Base-by-base conservation (phyloP, 2,888 invertebrate genomes). In the Thumatha senex region DNA sequence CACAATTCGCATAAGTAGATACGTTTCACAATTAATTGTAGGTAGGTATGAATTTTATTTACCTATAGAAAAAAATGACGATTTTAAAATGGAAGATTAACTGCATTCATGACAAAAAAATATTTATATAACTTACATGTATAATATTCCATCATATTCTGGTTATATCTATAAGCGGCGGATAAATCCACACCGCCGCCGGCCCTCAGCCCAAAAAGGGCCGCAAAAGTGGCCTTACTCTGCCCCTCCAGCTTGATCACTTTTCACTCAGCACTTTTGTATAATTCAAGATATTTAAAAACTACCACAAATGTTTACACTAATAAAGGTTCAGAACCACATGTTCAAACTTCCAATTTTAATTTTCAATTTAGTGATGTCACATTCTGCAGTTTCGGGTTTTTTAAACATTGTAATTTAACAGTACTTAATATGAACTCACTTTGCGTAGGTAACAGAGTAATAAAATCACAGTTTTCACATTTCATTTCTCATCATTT, bases 81-180 rank as follows among this genome's bases (percentile, higher is more conserved):
- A 24, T 24, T 24, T 24, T 24, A 24, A 24, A 24, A 24, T 5
- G 5, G 18, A 5, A 24, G 18, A 24, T 24, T 24, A 24, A 5
- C 18, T 2, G 18, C 18, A 4, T 24, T 24, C 18, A 24, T 24
- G 5, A 4, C 43, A 24, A 10, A n/a, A 13, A 40, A 29, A 12
- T 13, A 12, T 1, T 7, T 24, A 42, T 11, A 1, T 11, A 52
- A 88, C 96, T 97, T 95, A 97, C 97, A 98, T 87, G 98, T 98
- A 84, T 98, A 98, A 92, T 98, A 98, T 93, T 98, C 98, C 98
- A 98, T 98, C 98, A 98, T 98, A 89, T 98, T 98, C 83, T 98
- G 98, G 92, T 98, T 98, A 93, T 98, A 98, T 77, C 98, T 94
- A 91, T 98, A 98, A 76, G 98, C 97, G 80, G 97, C 97, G 82